Base-by-base conservation (phyloP, 1,140 invertebrate genomes). In the Lithobius niger region DNA sequence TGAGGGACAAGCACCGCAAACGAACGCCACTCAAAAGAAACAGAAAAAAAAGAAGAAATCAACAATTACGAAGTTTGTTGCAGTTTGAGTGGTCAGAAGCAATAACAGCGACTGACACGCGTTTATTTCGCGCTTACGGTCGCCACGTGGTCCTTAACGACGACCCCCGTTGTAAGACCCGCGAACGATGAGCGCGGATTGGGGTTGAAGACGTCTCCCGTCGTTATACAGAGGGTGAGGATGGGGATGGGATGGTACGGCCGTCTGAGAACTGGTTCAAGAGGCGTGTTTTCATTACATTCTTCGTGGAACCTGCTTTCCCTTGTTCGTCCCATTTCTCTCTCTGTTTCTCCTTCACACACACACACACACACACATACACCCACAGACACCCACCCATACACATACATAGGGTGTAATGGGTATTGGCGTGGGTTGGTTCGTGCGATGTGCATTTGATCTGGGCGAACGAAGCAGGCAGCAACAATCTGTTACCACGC, bases 401-500 rank as follows among this genome's bases (percentile, higher is more conserved):
- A 45, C 16, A 45, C 16, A 19, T 16, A 45, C 16, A 50, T 13
- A 50, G 24, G 27, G 48, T 26, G 24, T 16, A 50, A 26, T 4
- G 6, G 48, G 21, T 16, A 50, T 10, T 6, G 48, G 48, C 16
- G 21, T 26, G 48, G 19, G 22, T 6, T 22, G 13, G 48, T 13
- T 3, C 3, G 48, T 26, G 48, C 15, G 44, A 47, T 21, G 44
- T 6, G 44, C 44, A 21, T 47, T 47, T 47, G 44, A 47, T 47
- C 44, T 47, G 13, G 15, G 15, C 44, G 22, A 47, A 22, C 44
- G n/a, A n/a, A n/a, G n/a, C n/a, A n/a, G n/a, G n/a, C n/a, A n/a
- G n/a, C n/a, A 47, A 26, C 48, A 50, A 50, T 50, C 48, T 50
- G 48, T 50, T 50, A 50, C 48, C 48, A 27, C 13, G 4, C 48